phyloP scores from a whole-genome alignment of 2,797 vertebrate species.

The Sphenodon punctatus region DNA sequence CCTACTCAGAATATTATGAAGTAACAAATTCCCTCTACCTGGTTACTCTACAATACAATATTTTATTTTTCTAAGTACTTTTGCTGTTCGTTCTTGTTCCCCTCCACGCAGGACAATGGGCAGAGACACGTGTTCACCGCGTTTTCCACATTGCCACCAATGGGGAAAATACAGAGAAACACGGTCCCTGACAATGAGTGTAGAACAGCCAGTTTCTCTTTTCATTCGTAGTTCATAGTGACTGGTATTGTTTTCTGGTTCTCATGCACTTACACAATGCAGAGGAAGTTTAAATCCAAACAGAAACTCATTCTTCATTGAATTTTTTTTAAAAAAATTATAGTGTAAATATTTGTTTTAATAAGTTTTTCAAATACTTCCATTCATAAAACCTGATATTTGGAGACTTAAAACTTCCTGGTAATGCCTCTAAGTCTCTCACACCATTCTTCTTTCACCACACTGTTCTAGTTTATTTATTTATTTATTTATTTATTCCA shows the following conservation, averaged over 20 bases:
- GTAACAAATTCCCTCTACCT: constrained; percentile 23
- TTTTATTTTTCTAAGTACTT: too few species aligned
- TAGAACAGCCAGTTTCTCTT: constrained; percentile 7
- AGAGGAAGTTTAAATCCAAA: constrained; percentile 53
- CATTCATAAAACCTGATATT: background rate
- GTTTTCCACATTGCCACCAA: too few species aligned
- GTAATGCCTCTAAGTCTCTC: background rate
- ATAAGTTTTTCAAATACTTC: background rate
- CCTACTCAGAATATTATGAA: constrained; percentile 6
- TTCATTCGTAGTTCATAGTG: background rate
- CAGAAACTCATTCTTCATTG: constrained; percentile 10
- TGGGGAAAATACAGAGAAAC: too few species aligned
- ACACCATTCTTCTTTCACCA: constrained; percentile 21
- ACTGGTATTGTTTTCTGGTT: constrained; percentile 19
- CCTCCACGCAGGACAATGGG: background rate
- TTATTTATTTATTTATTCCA: too few species aligned
- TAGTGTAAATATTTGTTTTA: constrained; percentile 25
- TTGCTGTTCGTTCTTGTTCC: constrained; percentile 7
- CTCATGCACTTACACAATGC: constrained; percentile 41
- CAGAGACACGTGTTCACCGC: too few species aligned
- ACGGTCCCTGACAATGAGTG: too few species aligned
- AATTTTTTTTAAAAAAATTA: fast-evolving
- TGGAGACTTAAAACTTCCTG: background rate
- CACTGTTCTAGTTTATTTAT: constrained; percentile 21
- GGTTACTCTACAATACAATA: too few species aligned